phyloP scores from a whole-genome alignment of 2,113 vertebrate genomes.

The Trochalopteron elliotii region DNA sequence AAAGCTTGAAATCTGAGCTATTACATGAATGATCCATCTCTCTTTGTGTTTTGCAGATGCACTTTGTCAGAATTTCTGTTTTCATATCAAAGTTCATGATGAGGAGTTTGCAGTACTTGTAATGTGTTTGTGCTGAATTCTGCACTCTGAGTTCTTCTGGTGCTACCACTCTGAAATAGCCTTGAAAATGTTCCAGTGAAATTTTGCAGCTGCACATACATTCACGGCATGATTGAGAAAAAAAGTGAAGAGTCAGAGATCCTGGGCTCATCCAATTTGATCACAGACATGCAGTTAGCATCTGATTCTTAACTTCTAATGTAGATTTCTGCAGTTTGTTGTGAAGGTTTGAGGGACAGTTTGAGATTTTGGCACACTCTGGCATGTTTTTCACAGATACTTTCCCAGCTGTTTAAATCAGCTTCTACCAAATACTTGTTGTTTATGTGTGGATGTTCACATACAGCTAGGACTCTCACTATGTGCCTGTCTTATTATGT shows the following conservation, averaged over 20 bases:
- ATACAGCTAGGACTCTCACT: background rate
- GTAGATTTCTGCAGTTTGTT: background rate
- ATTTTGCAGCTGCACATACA: background rate
- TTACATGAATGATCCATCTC: background rate
- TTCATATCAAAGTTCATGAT: background rate
- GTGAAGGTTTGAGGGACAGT: background rate
- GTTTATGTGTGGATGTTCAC: background rate
- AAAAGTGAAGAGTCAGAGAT: background rate
- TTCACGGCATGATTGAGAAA: background rate
- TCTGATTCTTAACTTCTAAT: background rate
- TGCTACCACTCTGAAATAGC: background rate
- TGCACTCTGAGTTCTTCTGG: background rate
- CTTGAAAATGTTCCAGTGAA: background rate
- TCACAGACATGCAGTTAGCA: background rate
- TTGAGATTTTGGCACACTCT: background rate
- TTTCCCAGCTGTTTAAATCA: background rate
- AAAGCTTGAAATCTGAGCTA: background rate
- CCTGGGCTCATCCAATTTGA: background rate
- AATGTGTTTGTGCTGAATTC: background rate
- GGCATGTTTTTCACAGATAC: background rate
- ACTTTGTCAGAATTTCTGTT: conserved; percentile 2
- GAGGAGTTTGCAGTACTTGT: background rate
- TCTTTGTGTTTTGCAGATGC: background rate
- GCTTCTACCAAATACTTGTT: background rate
- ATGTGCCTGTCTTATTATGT: background rate